Evolutionary conservation across 1,140 invertebrate genomes (phyloP).

Genomic region (Macrobrachium nipponense): DNA sequence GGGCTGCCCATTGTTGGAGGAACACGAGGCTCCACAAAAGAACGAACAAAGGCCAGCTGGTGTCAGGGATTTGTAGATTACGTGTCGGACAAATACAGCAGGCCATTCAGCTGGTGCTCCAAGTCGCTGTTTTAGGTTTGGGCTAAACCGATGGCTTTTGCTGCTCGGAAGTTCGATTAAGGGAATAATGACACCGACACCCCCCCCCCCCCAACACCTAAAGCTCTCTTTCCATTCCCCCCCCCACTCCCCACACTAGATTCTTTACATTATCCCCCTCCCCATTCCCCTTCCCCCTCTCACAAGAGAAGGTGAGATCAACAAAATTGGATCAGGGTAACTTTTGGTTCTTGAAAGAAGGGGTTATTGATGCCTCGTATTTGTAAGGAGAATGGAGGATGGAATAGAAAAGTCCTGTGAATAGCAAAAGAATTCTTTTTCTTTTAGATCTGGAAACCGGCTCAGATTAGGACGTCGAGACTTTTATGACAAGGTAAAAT

Average conservation of each 20-base stretch:
- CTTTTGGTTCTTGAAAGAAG: constrained; percentile 21
- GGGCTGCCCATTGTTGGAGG: constrained; percentile 53
- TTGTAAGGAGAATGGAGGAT: constrained; percentile 15
- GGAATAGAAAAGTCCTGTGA: no score
- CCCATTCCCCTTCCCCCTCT: not conserved
- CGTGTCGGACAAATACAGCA: constrained; percentile 60
- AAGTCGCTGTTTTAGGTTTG: constrained; percentile 21
- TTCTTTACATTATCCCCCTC: not conserved
- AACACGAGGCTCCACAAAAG: constrained; percentile 59
- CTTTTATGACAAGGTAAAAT: no score
- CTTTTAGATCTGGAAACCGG: no score
- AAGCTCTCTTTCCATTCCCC: not conserved
- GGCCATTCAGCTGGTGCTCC: constrained; percentile 39
- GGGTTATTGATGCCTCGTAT: constrained; percentile 16
- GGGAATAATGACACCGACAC: not conserved
- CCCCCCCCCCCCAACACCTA: not conserved
- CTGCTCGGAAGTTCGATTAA: not conserved
- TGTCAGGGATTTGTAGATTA: constrained; percentile 64
- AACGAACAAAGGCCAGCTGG: constrained; percentile 58
- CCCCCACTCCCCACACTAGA: not conserved
- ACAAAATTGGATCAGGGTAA: constrained; percentile 37
- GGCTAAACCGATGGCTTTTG: not conserved
- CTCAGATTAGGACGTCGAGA: no score
- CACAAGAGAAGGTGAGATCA: constrained; percentile 42
- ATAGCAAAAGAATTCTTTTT: no score